Evolutionary conservation across 2,113 vertebrate genomes (phyloP).

Genomic region (Ardeotis arabs): DNA sequence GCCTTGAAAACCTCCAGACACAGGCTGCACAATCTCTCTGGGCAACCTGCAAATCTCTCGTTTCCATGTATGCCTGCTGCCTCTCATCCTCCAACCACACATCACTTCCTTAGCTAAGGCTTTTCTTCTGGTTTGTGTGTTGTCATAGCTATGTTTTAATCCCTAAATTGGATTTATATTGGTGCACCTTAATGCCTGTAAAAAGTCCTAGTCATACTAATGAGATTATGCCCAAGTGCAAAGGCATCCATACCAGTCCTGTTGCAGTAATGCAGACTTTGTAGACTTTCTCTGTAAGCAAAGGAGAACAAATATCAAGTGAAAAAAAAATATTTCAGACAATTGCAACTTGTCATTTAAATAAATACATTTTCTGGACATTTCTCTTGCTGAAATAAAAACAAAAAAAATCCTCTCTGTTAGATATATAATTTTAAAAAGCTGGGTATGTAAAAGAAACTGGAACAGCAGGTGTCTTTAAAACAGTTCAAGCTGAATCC

Average conservation of each 20-base stretch:
- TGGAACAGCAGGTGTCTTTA: neutral
- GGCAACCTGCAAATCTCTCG: neutral
- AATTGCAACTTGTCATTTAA: neutral
- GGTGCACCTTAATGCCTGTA: neutral
- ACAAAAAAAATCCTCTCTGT: neutral
- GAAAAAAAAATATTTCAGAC: neutral
- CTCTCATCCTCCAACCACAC: neutral
- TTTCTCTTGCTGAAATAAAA: neutral
- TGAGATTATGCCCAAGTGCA: neutral
- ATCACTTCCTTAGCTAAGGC: neutral
- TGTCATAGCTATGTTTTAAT: neutral
- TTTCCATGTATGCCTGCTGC: neutral
- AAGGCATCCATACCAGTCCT: neutral
- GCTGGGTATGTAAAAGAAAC: neutral
- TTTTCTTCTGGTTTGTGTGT: neutral
- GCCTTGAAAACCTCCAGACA: neutral
- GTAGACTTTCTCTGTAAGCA: neutral
- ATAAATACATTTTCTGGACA: neutral
- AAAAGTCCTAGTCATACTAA: neutral
- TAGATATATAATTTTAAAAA: neutral
- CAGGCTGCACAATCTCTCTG: neutral
- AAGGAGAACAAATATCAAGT: neutral
- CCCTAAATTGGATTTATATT: neutral
- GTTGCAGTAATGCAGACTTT: neutral
- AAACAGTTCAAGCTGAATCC: neutral